Evolutionary conservation across 37 sponge, comb jelly and placozoan genomes (phyloP).

Genomic region (Bolinopsis microptera): DNA sequence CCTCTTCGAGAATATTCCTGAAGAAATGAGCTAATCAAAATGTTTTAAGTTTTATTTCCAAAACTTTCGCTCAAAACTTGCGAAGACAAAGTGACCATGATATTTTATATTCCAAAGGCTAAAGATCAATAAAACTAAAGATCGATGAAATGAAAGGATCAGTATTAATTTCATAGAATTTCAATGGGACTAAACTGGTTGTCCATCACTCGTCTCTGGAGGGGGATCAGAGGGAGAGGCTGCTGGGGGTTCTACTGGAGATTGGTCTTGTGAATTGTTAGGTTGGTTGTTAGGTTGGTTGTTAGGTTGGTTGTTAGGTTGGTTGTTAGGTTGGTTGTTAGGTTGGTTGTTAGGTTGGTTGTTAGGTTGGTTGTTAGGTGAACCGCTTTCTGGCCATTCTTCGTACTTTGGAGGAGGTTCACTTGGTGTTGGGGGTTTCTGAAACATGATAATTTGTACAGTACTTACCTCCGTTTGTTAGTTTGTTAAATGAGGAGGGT

Average conservation of each 20-base stretch:
- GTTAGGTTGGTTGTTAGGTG: too few relatives aligned
- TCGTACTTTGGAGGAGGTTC: slow-evolving; percentile 64
- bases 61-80: background rate
- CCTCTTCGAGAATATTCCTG: background rate
- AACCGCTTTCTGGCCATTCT: background rate
- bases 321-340: background rate
- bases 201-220: background rate
- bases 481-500: too few relatives aligned
- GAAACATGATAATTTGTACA: background rate
- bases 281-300: too few relatives aligned
- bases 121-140: background rate
- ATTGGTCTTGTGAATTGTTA: background rate
- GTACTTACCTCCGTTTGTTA: too few relatives aligned
- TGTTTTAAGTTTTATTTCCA: background rate
- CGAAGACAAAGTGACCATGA: too few relatives aligned
- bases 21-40: too few relatives aligned
- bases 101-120: too few relatives aligned
- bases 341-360: background rate
- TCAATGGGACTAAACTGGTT: too few relatives aligned
- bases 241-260: background rate
- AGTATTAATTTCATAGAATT: too few relatives aligned
- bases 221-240: background rate
- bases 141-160: background rate
- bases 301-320: background rate
- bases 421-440: slow-evolving; percentile 31